A percentile compares a stretch with the other conserved stretches of the same genome.
phyloP scores from a whole-genome alignment of 2,888 invertebrate genomes.

The Drosophila affinis region DNA sequence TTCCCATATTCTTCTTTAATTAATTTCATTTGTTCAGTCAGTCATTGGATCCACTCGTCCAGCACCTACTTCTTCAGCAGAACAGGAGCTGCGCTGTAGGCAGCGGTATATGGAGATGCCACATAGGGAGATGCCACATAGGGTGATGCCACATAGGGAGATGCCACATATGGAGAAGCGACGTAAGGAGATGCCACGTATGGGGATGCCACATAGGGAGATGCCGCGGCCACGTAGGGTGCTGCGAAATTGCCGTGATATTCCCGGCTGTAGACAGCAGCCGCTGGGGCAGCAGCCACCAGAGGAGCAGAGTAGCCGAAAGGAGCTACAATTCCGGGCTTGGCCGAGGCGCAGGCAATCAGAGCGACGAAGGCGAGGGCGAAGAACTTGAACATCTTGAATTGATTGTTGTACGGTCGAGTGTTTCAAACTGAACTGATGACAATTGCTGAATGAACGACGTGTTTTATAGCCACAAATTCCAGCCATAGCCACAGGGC shows the following conservation, averaged over 20 bases:
- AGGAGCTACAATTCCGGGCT: no score
- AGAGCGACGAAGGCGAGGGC: slow-evolving; percentile 76
- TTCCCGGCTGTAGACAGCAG: slow-evolving; percentile 85
- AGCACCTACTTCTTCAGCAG: slow-evolving; percentile 64
- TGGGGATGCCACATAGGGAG: slow-evolving; percentile 79
- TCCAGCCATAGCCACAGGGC: no score
- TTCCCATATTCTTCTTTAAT: background rate
- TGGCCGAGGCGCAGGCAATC: slow-evolving; percentile 50
- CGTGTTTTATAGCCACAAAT: slow-evolving; percentile 18
- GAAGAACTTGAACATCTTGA: slow-evolving; percentile 73
- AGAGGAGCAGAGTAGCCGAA: slow-evolving; percentile 54
- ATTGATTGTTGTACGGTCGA: slow-evolving; percentile 23
- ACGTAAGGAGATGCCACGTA: slow-evolving; percentile 51
- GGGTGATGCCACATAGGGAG: slow-evolving; percentile 53
- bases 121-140: slow-evolving; percentile 44
- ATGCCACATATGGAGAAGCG: slow-evolving; percentile 65
- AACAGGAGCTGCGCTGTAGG: slow-evolving; percentile 37
- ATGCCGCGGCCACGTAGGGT: slow-evolving; percentile 74
- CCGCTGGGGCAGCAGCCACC: slow-evolving; percentile 83
- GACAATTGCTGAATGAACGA: slow-evolving; percentile 19
- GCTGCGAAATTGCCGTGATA: slow-evolving; percentile 85
- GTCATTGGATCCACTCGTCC: background rate
- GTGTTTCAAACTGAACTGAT: slow-evolving; percentile 58
- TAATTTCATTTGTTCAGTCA: background rate
- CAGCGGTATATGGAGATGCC: background rate